These are phyloP conservation scores for Eudorcas thomsonii DNA, from an alignment of 2,113 vertebrate genomes.

Conservation along the genomic window DNA sequence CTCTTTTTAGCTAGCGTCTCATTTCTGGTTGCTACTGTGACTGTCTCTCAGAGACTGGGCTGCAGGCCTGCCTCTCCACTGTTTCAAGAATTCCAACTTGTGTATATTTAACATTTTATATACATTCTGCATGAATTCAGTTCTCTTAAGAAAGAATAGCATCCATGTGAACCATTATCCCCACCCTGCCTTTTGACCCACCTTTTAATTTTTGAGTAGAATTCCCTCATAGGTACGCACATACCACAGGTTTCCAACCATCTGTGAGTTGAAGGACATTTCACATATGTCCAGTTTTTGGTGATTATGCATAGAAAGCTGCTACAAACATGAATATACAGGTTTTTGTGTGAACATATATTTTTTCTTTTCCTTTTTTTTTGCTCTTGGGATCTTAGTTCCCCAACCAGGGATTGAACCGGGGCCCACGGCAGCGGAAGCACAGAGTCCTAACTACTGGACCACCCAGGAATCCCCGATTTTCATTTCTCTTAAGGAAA, in stretches of 20 bases:
- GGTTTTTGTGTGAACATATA: background rate
- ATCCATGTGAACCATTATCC: background rate
- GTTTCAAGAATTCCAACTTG: background rate
- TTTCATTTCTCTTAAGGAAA: background rate
- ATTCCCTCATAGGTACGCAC: rapidly evolving
- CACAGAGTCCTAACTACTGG: background rate
- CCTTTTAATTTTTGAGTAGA: background rate
- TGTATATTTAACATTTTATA: background rate
- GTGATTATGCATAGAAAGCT: background rate
- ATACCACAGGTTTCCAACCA: too few relatives aligned
- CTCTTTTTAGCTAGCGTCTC: background rate
- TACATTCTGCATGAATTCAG: background rate
- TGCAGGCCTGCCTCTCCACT: background rate
- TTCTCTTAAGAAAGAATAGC: background rate
- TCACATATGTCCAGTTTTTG: background rate
- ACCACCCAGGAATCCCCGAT: background rate
- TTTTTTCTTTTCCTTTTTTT: background rate
- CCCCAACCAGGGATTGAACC: background rate
- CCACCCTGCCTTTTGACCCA: background rate
- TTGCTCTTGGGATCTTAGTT: background rate
- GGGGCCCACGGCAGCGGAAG: rapidly evolving
- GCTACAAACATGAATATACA: background rate
- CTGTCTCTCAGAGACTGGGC: background rate
- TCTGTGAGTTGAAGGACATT: background rate
- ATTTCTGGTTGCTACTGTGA: background rate